Base-by-base conservation (phyloP, 2,888 invertebrate species). In the Agrotis clavis region DNA sequence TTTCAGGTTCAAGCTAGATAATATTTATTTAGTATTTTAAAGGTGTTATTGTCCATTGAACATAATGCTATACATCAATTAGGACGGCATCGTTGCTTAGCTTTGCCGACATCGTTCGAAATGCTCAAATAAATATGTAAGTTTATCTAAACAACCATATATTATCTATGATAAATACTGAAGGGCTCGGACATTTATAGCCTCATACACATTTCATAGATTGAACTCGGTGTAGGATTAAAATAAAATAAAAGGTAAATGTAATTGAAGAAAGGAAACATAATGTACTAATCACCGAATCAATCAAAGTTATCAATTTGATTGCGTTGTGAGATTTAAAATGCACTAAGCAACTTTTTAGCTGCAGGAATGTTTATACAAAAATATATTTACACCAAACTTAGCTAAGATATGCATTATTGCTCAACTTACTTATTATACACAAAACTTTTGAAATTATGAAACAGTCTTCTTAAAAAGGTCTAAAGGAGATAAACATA, bases 311-410 rank as follows among this genome's bases (percentile, higher is more conserved):
- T 53, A 60, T 68, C 18, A 21, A 56, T 62, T 59, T 59, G 21
- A 50, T 59, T 25, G 14, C 16, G n/a, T 21, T 50, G 57, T 68
- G 65, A 59, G 19, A 67, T 65, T 63, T 63, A 9, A 75, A 81
- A 83, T 65, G 67, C 76, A 67, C 63, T 67, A 48, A 73, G 56
- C 63, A 67, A 72, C 54, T 64, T 30, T 57, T 61, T 57, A 57
- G 64, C 53, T 56, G 63, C 45, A 77, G 83, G 85, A 86, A 83
- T 85, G 83, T 85, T 71, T 50, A 67, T 81, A 78, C 45, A 81
- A 85, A 71, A 78, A 83, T 74, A 85, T 74, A 83, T 81, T 76
- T 77, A 85, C 78, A 85, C 73, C 56, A 73, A 41, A 74, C 67
- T 51, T 77, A 41, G 47, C 16, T 59, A 72, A 41, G 74, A 79